Evolutionary conservation across 2,797 vertebrate species (phyloP).

Genomic region (Prunella strophiata): DNA sequence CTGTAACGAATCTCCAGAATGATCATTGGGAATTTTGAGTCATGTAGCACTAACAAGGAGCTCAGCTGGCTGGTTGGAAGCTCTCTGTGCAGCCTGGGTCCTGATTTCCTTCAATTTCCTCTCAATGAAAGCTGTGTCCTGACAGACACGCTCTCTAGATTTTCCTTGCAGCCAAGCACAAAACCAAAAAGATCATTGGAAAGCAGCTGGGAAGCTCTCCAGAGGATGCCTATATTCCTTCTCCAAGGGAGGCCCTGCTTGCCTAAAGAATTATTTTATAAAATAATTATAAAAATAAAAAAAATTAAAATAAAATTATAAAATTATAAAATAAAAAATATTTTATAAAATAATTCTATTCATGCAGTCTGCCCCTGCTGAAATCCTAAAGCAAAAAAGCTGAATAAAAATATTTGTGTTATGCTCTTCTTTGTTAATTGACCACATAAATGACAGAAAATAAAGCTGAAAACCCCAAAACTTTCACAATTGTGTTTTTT

Average conservation of each 20-base stretch:
- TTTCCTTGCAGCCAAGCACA: not conserved
- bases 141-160: not conserved
- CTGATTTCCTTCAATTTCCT: constrained; percentile 13
- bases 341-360: not conserved
- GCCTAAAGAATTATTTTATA: not conserved
- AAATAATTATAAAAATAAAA: not conserved
- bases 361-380: not conserved
- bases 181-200: not conserved
- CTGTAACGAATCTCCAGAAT: not conserved
- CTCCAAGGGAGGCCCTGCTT: not conserved
- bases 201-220: not conserved
- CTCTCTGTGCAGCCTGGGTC: not conserved
- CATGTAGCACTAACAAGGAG: not conserved
- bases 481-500: not conserved
- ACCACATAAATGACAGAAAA: not conserved
- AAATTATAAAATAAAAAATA: too few relatives aligned
- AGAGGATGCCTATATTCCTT: not conserved
- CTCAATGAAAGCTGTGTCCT: not conserved
- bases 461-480: not conserved
- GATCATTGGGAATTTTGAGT: not conserved
- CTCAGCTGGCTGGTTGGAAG: not conserved
- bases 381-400: not conserved
- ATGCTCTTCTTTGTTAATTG: not conserved
- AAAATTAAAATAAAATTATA: not conserved
- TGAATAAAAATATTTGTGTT: not conserved